Base-by-base conservation (phyloP, 2,797 vertebrate species). In the Neosalanx taihuensis region DNA sequence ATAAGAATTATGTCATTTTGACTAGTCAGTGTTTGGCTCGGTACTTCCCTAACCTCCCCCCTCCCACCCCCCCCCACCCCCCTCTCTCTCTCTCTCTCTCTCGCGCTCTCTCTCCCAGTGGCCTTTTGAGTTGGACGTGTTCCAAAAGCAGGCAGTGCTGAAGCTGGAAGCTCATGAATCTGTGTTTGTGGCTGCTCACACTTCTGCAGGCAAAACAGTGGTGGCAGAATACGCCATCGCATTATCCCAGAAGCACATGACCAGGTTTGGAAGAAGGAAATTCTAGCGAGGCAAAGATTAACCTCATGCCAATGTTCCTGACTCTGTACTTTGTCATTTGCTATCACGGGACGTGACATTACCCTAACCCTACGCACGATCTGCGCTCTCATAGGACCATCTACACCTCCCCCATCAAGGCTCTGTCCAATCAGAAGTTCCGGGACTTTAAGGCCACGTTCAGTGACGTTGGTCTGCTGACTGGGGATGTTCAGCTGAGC, bases 361-460 rank as follows among this genome's bases (percentile, higher is more conserved):
- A 58, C 31, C 51, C 51, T 53, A 17, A n/a, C 18, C 51, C 17
- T 3, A 13, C 49, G 12, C 9, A 13, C 49, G 12, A 10, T 13
- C 51, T 53, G 51, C 6, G 4, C 15, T 66, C 67, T 77, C 6
- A 72, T 57, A 97, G 96, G 74, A 95, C 95, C 74, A 94, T 97
- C 81, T 97, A 97, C 78, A 97, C 96, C 0, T 97, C 96, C 0
- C 96, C 96, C 1, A 97, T 97, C 81, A 97, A 97, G 84, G 96
- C 96, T 18, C 82, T 97, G 83, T 97, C 96, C 88, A 97, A 97
- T 89, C 96, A 97, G 92, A 97, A 97, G 86, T 97, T 97, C 87
- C 86, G 96, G 69, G 96, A 97, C 82, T 97, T 97, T 80, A 95
- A 95, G 80, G 92, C 78, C 84, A 97, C 96, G 0, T 97, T 97